Base-by-base conservation (phyloP, 2,797 vertebrate genomes). In the Schizopygopsis pylzovi region DNA sequence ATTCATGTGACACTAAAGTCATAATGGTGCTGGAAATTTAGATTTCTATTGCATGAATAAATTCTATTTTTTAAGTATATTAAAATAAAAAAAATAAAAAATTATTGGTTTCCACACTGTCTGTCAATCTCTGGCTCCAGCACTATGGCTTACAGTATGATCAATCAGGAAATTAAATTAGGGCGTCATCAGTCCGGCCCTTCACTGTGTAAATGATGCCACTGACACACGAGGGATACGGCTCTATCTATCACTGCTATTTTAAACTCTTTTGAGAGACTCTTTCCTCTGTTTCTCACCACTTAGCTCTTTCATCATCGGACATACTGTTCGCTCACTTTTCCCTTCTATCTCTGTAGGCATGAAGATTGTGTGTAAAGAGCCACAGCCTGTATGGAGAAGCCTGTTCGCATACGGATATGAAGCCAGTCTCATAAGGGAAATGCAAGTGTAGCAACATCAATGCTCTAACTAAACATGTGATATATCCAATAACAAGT, bases 81-180 rank as follows among this genome's bases (percentile, higher is more conserved):
- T 13, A 25, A 61, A 25, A 61, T 11, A 25, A 1, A 59, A 1
- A 59, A 28, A 28, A 28, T 28, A 28, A 28, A 28, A 10, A 59
- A 10, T 0, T 3, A 28, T 68, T 54, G 75, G 41, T 25, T 79
- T 79, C 70, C 43, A 41, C 20, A 13, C 73, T 61, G 72, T 49
- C 86, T 87, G 82, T 77, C 81, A 76, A 52, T 33, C 33, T 80
- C 15, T 70, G 39, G 61, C 54, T 79, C 77, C 22, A 52, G 47
- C 54, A 76, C 68, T 68, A 59, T 61, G 72, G 75, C 56, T 63
- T 39, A 11, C 25, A 56, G 3, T 33, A 33, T 33, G 79, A 84
- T 84, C 85, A 85, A 73, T 86, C 81, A 84, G 71, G 41, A 78
- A 84, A 86, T 88, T 45, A 78, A 84, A 75, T 87, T 79, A 87